Evolutionary conservation across 2,113 vertebrate genomes (phyloP).

Genomic region (Rhinoptilus africanus): DNA sequence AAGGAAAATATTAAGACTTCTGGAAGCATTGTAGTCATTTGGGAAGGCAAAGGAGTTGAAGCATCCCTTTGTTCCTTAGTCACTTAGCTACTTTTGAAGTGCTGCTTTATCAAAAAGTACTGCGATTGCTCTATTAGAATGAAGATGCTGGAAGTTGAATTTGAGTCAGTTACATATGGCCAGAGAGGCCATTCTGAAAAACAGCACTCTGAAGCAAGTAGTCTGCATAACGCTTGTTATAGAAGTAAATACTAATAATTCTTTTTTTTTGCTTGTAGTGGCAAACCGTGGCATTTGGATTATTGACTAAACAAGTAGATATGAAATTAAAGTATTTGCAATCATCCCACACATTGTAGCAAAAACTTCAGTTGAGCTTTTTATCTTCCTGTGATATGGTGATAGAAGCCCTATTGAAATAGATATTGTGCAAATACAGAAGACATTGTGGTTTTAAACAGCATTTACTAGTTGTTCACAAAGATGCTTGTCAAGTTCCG

Average conservation of each 20-base stretch:
- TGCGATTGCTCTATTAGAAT: neutral
- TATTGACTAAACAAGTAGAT: neutral
- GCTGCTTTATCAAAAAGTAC: neutral
- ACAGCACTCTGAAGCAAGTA: neutral
- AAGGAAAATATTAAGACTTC: neutral
- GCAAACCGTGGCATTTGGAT: neutral
- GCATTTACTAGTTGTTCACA: neutral
- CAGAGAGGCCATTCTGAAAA: neutral
- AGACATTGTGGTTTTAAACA: neutral
- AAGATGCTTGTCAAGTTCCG: neutral
- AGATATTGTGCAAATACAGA: neutral
- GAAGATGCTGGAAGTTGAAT: neutral
- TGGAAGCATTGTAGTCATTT: neutral
- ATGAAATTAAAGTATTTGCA: neutral
- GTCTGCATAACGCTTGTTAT: neutral
- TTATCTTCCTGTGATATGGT: neutral
- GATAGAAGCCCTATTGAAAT: neutral
- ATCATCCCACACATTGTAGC: neutral
- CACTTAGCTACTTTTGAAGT: neutral
- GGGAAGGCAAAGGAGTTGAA: neutral
- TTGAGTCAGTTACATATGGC: neutral
- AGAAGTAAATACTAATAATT: neutral
- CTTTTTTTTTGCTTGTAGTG: neutral
- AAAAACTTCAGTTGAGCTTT: neutral
- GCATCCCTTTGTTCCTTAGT: neutral